Evolutionary conservation across 1,140 invertebrate genomes (phyloP).

Genomic region (Pristionchus pacificus): DNA sequence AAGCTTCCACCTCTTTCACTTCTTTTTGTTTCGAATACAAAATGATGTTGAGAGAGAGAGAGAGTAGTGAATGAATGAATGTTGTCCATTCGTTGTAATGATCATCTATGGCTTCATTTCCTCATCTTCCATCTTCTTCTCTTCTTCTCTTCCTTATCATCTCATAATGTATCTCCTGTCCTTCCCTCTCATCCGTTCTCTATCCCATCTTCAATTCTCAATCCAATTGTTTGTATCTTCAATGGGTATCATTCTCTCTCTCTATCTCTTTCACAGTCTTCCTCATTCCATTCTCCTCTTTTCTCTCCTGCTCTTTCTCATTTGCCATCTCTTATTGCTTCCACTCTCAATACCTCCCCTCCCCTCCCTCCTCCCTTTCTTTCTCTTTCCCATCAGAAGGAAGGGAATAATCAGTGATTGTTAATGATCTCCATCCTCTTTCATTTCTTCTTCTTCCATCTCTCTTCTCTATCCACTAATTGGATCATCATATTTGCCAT

Average conservation of each 20-base stretch:
- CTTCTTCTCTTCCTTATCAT: background rate
- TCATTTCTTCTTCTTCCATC: background rate
- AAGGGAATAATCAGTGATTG: too few relatives aligned
- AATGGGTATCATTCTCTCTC: background rate
- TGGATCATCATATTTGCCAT: constrained; percentile 6
- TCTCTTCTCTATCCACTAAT: background rate
- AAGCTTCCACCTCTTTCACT: background rate
- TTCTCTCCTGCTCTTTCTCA: background rate
- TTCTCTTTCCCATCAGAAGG: background rate
- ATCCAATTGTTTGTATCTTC: background rate
- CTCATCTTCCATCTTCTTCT: background rate
- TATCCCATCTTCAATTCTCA: background rate
- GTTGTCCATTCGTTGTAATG: too few relatives aligned
- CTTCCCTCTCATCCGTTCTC: background rate
- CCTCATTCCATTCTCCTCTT: background rate
- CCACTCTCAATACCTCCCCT: background rate
- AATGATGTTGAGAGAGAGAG: background rate
- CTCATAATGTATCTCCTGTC: background rate
- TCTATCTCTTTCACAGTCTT: background rate
- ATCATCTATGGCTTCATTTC: too few relatives aligned
- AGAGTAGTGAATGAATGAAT: background rate
- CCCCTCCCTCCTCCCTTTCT: background rate
- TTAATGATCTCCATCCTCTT: too few relatives aligned
- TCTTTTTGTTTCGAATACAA: background rate
- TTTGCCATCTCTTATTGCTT: background rate